A percentile compares a stretch with the other conserved stretches of the same genome.
Conservation (phyloP, 1,140 invertebrate genomes). For the Conus ventricosus region DNA sequence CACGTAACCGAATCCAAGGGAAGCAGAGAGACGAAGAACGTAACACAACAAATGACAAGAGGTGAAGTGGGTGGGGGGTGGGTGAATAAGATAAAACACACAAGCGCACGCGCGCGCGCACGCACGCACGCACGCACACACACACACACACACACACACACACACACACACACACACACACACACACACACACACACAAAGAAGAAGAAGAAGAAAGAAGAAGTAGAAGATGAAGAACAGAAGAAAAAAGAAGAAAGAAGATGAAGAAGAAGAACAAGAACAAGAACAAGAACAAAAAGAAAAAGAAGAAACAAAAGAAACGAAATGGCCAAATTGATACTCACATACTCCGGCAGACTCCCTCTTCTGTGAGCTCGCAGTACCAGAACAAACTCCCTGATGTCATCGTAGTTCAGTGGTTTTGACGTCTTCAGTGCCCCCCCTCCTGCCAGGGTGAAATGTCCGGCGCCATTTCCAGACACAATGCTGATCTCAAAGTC, state of each 20-base stretch:
- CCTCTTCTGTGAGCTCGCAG: neutral
- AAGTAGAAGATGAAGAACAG: neutral
- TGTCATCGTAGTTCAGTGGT: neutral
- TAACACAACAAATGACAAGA: too few species aligned
- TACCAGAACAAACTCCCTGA: neutral
- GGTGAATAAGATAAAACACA: too few species aligned
- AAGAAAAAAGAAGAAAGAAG: too few species aligned
- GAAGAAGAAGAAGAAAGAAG: neutral
- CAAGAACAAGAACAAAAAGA: neutral
- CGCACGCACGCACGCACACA: too few species aligned
- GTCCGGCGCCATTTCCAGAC: conserved; percentile 42
- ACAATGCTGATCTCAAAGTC: conserved; percentile 50
- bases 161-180: too few species aligned
- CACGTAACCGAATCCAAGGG: too few species aligned
- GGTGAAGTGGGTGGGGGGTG: too few species aligned
- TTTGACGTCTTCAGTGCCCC: neutral
- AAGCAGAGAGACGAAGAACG: too few species aligned
- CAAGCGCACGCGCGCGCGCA: too few species aligned
- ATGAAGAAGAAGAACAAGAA: too few species aligned
- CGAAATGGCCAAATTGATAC: neutral
- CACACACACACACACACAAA: neutral
- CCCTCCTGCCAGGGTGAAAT: conserved; percentile 38
- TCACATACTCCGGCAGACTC: neutral
- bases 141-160: too few species aligned
- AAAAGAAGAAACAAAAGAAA: too few species aligned